Evolutionary conservation across 1,140 invertebrate genomes (phyloP).

Genomic region (Eriocheir sinensis): DNA sequence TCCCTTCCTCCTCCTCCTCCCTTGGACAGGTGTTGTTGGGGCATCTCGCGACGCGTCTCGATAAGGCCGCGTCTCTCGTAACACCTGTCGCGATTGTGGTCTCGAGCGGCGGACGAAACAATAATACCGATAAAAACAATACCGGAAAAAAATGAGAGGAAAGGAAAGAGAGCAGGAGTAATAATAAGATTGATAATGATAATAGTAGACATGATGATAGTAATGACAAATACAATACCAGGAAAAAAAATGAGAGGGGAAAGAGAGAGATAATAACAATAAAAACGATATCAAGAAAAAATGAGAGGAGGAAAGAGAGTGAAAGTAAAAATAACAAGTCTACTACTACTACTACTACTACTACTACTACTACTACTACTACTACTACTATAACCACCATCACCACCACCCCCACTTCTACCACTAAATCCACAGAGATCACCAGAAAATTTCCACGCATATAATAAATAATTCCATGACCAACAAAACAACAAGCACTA

Average conservation of each 20-base stretch:
- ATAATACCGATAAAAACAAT: slow-evolving; percentile 28
- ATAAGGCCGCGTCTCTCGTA: not conserved
- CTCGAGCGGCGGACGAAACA: too few species aligned
- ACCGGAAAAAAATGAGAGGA: too few species aligned
- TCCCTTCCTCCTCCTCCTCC: not conserved
- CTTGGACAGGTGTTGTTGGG: not conserved
- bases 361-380: not conserved
- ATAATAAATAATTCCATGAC: not conserved
- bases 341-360: not conserved
- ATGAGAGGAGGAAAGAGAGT: not conserved
- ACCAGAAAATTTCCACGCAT: too few species aligned
- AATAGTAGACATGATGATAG: not conserved
- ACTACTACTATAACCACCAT: not conserved
- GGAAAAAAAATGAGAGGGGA: too few species aligned
- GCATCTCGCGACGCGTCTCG: not conserved
- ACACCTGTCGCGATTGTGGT: slow-evolving; percentile 5
- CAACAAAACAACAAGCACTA: not conserved
- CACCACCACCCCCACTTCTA: too few species aligned
- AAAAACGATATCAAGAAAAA: slow-evolving; percentile 35
- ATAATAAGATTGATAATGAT: not conserved
- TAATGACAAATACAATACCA: not conserved
- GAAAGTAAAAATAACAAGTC: slow-evolving; percentile 38
- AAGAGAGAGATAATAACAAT: slow-evolving; percentile 49
- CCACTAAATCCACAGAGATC: too few species aligned
- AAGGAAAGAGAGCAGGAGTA: too few species aligned